Evolutionary conservation across 1,140 invertebrate genomes (phyloP).

Genomic region (Coptotermes formosanus): DNA sequence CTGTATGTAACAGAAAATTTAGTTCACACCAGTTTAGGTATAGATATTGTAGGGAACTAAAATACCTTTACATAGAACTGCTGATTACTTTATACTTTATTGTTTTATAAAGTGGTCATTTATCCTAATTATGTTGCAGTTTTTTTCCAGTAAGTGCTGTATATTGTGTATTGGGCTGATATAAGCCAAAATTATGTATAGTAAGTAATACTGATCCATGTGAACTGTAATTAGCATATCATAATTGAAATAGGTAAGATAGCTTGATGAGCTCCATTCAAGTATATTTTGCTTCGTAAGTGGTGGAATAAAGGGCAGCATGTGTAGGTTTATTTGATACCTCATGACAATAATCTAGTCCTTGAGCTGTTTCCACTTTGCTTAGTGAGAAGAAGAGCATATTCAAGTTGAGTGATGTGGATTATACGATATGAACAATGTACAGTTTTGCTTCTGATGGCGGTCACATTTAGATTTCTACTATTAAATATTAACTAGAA

Average conservation of each 20-base stretch:
- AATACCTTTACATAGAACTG: too few species aligned
- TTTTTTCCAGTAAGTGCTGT: background rate
- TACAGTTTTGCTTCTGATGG: background rate
- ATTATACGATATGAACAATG: background rate
- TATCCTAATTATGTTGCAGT: too few species aligned
- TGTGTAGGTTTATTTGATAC: background rate
- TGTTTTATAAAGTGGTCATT: too few species aligned
- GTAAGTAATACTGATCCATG: background rate
- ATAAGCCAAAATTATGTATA: background rate
- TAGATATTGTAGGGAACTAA: too few species aligned
- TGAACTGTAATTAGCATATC: background rate
- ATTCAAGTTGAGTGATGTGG: background rate
- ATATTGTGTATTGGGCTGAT: background rate
- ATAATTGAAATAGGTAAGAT: background rate
- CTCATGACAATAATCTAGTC: background rate
- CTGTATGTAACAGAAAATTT: too few species aligned
- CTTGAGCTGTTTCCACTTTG: background rate
- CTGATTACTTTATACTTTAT: too few species aligned
- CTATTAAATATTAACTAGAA: background rate
- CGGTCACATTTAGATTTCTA: background rate
- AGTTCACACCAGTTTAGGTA: too few species aligned
- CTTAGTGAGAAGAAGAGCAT: background rate
- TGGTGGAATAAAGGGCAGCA: background rate
- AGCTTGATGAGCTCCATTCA: background rate
- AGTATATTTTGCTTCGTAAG: background rate